Evolutionary conservation across 2,113 vertebrate species (phyloP), one percentile per base, ranked within the genome.

Genomic region (Charina bottae): DNA sequence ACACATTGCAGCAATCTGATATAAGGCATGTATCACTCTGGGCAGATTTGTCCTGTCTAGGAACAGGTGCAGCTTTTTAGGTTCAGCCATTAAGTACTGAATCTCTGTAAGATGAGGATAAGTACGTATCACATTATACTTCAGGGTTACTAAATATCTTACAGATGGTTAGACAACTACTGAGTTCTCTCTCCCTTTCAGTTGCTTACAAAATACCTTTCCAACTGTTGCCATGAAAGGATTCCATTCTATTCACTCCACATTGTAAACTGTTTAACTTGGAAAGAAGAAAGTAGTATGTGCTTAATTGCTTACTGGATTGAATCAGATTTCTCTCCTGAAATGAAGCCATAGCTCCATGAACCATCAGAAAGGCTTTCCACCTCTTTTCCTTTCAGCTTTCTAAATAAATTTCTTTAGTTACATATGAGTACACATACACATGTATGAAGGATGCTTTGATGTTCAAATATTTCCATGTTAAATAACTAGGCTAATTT

Each of bases 281-380:
- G 42, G 10, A n/a, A 54, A n/a, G 78, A 28, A 62, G 59, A 53
- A 85, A 64, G 42, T 19, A 53, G 58, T 49, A 85, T 90, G 78
- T 62, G 37, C 85, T 85, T 90, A 90, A 42, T 89, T 89, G 42
- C 12, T 64, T 2, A 19, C 46, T 33, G 58, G 26, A 62, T 12
- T 90, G 83, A 85, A 90, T 90, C 83, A 85, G 5, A 9, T 90
- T 90, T 90, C 90, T 60, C 28, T 85, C 56, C 90, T 85, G n/a
- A 49, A 62, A 56, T 42, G 15, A 49, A 49, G 55, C 62, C 56
- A 85, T 42, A 90, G 23, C 23, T 8, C 55, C 49, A 90, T 62
- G n/a, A 90, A 42, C 64, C 53, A 56, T 24, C 62, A 72, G 49
- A 89, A 15, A 59, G 89, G 11, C 55, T 55, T 37, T 33, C 26